Base-by-base conservation (phyloP, 1,140 invertebrate species). In the Brachionus calyciflorus region DNA sequence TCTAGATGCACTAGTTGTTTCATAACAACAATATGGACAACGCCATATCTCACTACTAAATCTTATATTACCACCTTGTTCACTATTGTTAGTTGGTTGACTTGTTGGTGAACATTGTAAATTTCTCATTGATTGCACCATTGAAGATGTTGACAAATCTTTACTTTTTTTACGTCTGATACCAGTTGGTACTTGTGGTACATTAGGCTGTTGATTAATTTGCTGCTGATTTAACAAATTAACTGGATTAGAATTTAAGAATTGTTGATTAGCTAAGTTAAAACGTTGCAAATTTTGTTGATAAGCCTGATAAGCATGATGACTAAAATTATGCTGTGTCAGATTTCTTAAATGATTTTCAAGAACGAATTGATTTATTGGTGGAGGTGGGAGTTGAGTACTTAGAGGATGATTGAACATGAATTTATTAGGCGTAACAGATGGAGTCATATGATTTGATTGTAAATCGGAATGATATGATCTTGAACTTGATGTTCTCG, bases 11-110 rank as follows among this genome's bases (percentile, higher is more conserved):
- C 69, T 73, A 7, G 69, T 73, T 55, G 69, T 73, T 53, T 73
- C 69, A 40, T 73, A 73, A 33, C 69, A 73, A n/a, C 69, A 73
- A 12, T 73, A 73, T n/a, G 69, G 69, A 73, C 69, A 73, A 14
- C 69, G 69, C 69, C 69, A 73, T 33, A 73, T 73, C 51, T 73
- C 69, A 41, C 44, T 73, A 33, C 69, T 73, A 40, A 73, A 73
- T 73, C 69, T 12, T 30, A 73, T 73, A n/a, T 73, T 37, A 19
- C 40, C 19, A 21, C 44, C 44, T 65, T 65, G 60, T 44, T 65
- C n/a, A 14, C 14, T 46, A 14, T 46, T 46, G 44, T 46, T 46
- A 14, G 2, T 17, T 10, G 5, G 9, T 46, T 46, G 60, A 65
- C 40, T 65, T 44, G 33, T 24, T 26, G 60, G 60, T 12, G 69